phyloP scores from a whole-genome alignment of 1,140 invertebrate genomes.

The Antheraea pernyi region DNA sequence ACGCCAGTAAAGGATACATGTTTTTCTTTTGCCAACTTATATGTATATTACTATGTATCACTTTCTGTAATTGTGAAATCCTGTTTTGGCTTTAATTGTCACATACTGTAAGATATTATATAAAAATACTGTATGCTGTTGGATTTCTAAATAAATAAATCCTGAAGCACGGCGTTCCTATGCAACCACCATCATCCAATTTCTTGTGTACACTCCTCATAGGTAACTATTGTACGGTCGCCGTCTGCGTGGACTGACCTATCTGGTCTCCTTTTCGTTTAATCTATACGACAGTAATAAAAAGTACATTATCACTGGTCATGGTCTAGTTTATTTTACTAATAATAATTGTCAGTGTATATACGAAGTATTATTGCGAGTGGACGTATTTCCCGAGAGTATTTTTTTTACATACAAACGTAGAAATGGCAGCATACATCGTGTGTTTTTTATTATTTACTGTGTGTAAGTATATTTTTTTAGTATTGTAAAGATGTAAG shows the following conservation, averaged over 20 bases:
- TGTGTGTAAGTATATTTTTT: neutral
- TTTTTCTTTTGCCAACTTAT: too few relatives aligned
- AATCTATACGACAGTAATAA: neutral
- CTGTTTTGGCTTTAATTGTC: too few relatives aligned
- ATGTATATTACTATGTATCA: too few relatives aligned
- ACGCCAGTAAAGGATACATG: too few relatives aligned
- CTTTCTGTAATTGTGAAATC: too few relatives aligned
- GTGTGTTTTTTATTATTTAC: constrained; percentile 2
- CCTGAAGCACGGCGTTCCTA: too few relatives aligned
- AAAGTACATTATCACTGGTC: constrained; percentile 5
- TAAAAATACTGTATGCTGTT: too few relatives aligned
- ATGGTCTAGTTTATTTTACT: neutral
- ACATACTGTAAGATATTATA: too few relatives aligned
- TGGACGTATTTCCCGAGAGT: neutral
- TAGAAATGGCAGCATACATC: neutral
- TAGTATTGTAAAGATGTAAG: neutral
- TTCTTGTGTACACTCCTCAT: too few relatives aligned
- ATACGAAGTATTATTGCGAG: neutral
- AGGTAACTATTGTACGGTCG: neutral
- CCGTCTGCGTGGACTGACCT: neutral
- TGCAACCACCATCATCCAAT: too few relatives aligned
- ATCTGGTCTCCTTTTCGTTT: neutral
- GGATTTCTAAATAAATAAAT: too few relatives aligned
- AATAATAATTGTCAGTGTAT: neutral
- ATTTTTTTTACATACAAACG: neutral